Evolutionary conservation across 2,888 invertebrate genomes (phyloP).

Genomic region (Diarsia dahlii): DNA sequence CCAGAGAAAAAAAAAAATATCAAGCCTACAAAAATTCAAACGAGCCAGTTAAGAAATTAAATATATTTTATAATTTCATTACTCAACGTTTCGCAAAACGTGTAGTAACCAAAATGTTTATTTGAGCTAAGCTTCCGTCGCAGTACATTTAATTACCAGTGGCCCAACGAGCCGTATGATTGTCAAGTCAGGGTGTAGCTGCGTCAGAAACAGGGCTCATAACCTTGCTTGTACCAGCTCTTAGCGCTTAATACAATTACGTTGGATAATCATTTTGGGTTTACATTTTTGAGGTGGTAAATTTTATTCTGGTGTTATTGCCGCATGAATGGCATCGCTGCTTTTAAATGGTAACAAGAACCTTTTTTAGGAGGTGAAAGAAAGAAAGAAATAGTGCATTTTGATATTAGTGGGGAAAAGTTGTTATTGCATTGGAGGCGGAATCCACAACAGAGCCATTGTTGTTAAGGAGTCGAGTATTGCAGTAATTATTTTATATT

Average conservation of each 20-base stretch:
- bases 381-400: too few relatives aligned
- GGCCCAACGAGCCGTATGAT: conserved; percentile 80
- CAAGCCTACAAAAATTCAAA: background rate
- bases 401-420: too few relatives aligned
- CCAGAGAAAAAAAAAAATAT: background rate
- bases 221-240: conserved; percentile 57
- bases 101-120: conserved; percentile 55
- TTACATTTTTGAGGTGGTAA: background rate
- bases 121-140: conserved; percentile 51
- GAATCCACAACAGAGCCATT: too few relatives aligned
- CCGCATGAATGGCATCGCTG: background rate
- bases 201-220: conserved; percentile 68
- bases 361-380: background rate
- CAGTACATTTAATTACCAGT: conserved; percentile 78
- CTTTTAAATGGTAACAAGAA: background rate
- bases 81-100: conserved; percentile 6
- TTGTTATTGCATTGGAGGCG: too few relatives aligned
- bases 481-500: too few relatives aligned
- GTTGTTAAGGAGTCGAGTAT: too few relatives aligned
- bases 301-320: conserved; percentile 13
- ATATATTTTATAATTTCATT: background rate
- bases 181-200: conserved; percentile 73
- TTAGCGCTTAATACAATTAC: conserved; percentile 54
- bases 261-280: conserved; percentile 26
- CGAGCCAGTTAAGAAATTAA: background rate